Percentiles rank a stretch among this genome's conserved stretches.
These are phyloP conservation scores for Brachyptera risi DNA, from an alignment of 2,888 invertebrate genomes.

Conservation along the genomic window DNA sequence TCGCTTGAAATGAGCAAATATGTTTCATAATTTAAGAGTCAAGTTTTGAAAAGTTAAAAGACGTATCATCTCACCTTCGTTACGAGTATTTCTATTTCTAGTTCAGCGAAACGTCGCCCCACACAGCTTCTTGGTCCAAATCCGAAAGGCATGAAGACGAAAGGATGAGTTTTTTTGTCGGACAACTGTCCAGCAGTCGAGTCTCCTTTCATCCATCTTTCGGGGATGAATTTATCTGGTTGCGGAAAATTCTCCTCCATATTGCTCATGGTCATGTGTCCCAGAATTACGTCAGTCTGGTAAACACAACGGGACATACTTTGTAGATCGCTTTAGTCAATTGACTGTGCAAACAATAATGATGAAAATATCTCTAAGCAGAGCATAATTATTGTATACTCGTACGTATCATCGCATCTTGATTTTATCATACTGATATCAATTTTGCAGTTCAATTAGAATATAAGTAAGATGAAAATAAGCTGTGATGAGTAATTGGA, in stretches of 20 bases:
- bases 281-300: conserved; percentile 34
- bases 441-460: too few relatives aligned
- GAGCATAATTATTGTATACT: too few relatives aligned
- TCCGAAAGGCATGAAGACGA: conserved; percentile 62
- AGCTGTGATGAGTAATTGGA: too few relatives aligned
- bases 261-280: conserved; percentile 5
- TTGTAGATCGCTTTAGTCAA: too few relatives aligned
- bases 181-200: conserved; percentile 15
- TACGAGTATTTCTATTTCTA: conserved; percentile 58
- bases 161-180: conserved; percentile 53
- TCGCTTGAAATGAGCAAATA: too few relatives aligned
- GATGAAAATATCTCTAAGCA: too few relatives aligned
- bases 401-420: too few relatives aligned
- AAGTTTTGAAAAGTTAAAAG: too few relatives aligned
- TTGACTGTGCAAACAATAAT: too few relatives aligned
- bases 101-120: conserved; percentile 66
- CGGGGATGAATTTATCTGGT: conserved; percentile 57
- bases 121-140: conserved; percentile 64
- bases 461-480: too few relatives aligned
- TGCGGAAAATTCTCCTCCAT: conserved; percentile 51
- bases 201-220: conserved; percentile 63
- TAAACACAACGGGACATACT: background rate
- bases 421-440: too few relatives aligned
- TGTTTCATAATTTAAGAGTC: too few relatives aligned
- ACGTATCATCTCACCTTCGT: conserved; percentile 44